Evolutionary conservation across 2,113 vertebrate species (phyloP).

Genomic region (Proteles cristata): DNA sequence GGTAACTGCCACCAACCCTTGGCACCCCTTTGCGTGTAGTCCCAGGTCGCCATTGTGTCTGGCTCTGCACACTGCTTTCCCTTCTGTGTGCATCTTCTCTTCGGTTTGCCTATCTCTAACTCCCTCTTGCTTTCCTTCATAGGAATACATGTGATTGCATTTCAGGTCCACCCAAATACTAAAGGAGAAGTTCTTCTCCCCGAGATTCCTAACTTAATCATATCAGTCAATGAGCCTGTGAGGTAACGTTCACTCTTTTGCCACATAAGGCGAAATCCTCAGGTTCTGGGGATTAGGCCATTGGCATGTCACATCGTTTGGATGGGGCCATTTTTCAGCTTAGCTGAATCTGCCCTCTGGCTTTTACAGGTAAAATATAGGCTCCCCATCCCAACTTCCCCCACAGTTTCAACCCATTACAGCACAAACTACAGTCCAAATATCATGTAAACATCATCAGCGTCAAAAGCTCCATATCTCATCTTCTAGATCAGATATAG

Average conservation of each 20-base stretch:
- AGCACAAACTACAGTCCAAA: neutral
- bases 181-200: neutral
- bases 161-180: neutral
- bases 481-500: neutral
- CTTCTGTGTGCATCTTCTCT: neutral
- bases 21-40: neutral
- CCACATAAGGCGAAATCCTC: neutral
- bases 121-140: neutral
- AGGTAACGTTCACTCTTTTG: neutral
- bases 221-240: neutral
- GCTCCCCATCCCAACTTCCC: neutral
- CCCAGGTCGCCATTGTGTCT: neutral
- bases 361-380: neutral
- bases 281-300: neutral
- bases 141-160: neutral
- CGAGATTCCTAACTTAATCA: neutral
- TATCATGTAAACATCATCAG: neutral
- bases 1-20: neutral
- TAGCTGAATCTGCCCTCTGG: neutral
- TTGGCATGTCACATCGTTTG: neutral
- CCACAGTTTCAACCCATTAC: neutral
- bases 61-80: neutral
- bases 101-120: neutral
- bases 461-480: neutral
- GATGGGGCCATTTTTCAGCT: neutral